A percentile compares a stretch with the other conserved stretches of the same genome.
Evolutionary conservation across 2,888 invertebrate species (phyloP).

Genomic region (Cryptops parisi): DNA sequence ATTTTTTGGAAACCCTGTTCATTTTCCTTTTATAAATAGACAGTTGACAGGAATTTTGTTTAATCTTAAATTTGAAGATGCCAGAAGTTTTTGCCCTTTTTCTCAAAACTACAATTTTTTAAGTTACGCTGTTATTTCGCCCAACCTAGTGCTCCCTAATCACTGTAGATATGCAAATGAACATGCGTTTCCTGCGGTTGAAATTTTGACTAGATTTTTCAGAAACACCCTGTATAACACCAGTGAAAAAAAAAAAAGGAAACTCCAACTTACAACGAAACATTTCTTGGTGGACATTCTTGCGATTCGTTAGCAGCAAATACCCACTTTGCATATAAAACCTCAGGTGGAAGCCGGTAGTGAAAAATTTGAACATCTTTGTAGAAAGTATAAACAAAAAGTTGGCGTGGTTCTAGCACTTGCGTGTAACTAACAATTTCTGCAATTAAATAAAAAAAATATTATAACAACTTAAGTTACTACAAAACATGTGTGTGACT

Average conservation of each 20-base stretch:
- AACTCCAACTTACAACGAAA: slow-evolving; percentile 23
- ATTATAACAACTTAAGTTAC: not conserved
- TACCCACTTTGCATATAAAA: slow-evolving; percentile 40
- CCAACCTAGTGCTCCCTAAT: no score
- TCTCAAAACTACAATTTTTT: no score
- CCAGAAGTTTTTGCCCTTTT: no score
- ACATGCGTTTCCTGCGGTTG: no score
- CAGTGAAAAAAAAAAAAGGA: slow-evolving; percentile 3
- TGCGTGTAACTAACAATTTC: slow-evolving; percentile 13
- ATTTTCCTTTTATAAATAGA: no score
- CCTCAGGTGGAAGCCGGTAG: slow-evolving; percentile 40
- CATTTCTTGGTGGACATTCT: slow-evolving; percentile 24
- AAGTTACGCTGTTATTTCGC: no score
- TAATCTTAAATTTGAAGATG: no score
- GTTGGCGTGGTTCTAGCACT: slow-evolving; percentile 23
- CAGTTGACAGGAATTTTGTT: no score
- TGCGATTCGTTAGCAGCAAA: slow-evolving; percentile 39
- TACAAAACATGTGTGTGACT: slow-evolving; percentile 17
- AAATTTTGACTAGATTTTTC: no score
- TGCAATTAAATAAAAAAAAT: slow-evolving; percentile 11
- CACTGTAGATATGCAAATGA: no score
- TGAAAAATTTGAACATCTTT: slow-evolving; percentile 45
- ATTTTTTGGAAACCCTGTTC: no score
- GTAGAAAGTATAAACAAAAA: slow-evolving; percentile 37
- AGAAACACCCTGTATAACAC: no score